Base-by-base conservation (phyloP, 2,888 invertebrate genomes). In the Polydrusus pterygomalis region DNA sequence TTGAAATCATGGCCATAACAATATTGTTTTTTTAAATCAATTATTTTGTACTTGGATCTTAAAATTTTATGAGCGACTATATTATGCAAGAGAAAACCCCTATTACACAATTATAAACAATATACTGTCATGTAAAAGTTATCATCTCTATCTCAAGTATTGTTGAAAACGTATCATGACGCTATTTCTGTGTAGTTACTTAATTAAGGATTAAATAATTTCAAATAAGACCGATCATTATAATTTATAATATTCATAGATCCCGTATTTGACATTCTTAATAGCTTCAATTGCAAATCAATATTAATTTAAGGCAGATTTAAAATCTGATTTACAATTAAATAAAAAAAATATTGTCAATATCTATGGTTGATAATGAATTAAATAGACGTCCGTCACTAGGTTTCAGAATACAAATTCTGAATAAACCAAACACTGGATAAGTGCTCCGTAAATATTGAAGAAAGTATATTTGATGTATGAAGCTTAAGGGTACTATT, bases 171-270 rank as follows among this genome's bases (percentile, higher is more conserved):
- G 6, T 17, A 6, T 17, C 47, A 20, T 15, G 34, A 56, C 34
- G 18, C 30, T 20, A 56, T 56, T 34, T 34, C 11, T 11, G 13
- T 8, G n/a, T 17, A 11, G 51, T 5, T 25, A 25, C 25, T 5
- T 54, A 54, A 56, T 15, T 34, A 15, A n/a, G 13, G 56, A 56
- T 34, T 34, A 56, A 56, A 15, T 34, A 56, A 56, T 34, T 56
- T 56, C 15, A 15, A 34, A 56, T 34, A 56, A 34, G 7, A 34
- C 56, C 15, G 15, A 56, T 34, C 9, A 34, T 56, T 56, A 34
- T 13, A 54, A 47, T 47, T 47, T 9, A 47, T 47, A 15, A 11
- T 25, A n/a, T 54, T 54, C 13, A 54, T 5, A 54, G 25, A 54
- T 54, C 25, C 25, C 11, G 3, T 13, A 25, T 25, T 54, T 54